Evolutionary conservation across 2,113 vertebrate species (phyloP).

Genomic region (Ascaphus truei): DNA sequence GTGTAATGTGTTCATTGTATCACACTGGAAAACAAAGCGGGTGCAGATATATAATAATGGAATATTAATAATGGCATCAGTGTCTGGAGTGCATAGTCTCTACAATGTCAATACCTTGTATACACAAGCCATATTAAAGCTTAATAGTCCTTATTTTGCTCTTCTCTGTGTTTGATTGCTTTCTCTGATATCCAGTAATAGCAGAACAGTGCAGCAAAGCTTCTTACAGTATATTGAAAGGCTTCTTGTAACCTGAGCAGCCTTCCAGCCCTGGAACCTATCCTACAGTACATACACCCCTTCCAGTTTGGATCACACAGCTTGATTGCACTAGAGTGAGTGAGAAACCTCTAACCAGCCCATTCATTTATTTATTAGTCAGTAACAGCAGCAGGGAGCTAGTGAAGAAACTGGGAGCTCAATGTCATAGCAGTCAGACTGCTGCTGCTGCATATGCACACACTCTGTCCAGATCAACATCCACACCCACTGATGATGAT

Average conservation of each 20-base stretch:
- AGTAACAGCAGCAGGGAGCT: background rate
- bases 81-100: too few species aligned
- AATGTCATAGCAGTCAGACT: slow-evolving; percentile 31
- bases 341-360: slow-evolving; percentile 5
- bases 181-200: slow-evolving; percentile 12
- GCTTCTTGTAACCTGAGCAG: slow-evolving; percentile 41
- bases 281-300: slow-evolving; percentile 20
- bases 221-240: background rate
- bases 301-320: background rate
- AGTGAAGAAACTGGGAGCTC: slow-evolving; percentile 6
- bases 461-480: slow-evolving; percentile 12
- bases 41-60: too few species aligned
- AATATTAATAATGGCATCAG: too few species aligned
- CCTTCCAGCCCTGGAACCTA: slow-evolving; percentile 30
- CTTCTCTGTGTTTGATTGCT: background rate
- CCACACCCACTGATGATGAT: slow-evolving; percentile 28
- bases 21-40: too few species aligned
- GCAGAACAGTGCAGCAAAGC: slow-evolving; percentile 9
- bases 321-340: background rate
- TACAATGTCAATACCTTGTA: too few species aligned
- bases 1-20: too few species aligned
- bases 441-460: slow-evolving; percentile 16
- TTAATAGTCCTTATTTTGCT: background rate
- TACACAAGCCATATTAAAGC: background rate
- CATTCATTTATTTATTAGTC: slow-evolving; percentile 21